Percentiles rank a stretch among this genome's conserved stretches.
phyloP scores from a whole-genome alignment of 92 coral and sea anemone genomes.

The Porites divaricata region DNA sequence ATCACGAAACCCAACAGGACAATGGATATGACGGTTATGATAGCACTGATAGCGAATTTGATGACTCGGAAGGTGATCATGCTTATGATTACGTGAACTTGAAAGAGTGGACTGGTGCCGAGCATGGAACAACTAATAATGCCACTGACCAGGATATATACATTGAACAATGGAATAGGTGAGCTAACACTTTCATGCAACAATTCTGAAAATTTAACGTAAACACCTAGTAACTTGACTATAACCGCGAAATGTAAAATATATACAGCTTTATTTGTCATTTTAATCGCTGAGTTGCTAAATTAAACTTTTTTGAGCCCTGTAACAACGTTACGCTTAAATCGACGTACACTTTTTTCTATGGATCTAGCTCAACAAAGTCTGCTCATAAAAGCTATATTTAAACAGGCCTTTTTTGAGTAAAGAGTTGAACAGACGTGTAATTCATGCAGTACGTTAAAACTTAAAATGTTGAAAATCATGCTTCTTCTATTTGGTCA shows the following conservation, averaged over 20 bases:
- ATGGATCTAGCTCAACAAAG: no score
- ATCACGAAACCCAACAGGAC: constrained; percentile 1
- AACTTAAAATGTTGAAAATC: no score
- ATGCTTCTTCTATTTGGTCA: no score
- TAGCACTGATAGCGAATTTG: constrained; percentile 40
- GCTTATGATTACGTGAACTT: constrained; percentile 38
- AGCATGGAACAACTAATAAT: constrained; percentile 13
- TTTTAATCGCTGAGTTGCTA: not conserved
- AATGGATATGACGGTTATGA: constrained; percentile 42
- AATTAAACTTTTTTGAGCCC: no score
- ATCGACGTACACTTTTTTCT: no score
- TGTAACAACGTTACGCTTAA: no score
- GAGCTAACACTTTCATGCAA: constrained; percentile 22
- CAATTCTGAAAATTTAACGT: not conserved
- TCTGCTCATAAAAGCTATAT: no score
- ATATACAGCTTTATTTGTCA: not conserved
- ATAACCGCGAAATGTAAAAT: not conserved
- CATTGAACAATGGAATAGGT: constrained; percentile 29
- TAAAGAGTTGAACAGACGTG: no score
- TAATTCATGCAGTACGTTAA: no score
- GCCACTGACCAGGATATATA: constrained; percentile 16
- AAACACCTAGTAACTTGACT: no score
- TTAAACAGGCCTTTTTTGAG: no score
- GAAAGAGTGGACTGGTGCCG: constrained; percentile 24
- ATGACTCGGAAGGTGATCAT: constrained; percentile 23